Conservation (phyloP, 2,797 vertebrate species). For the Antrozous pallidus region DNA sequence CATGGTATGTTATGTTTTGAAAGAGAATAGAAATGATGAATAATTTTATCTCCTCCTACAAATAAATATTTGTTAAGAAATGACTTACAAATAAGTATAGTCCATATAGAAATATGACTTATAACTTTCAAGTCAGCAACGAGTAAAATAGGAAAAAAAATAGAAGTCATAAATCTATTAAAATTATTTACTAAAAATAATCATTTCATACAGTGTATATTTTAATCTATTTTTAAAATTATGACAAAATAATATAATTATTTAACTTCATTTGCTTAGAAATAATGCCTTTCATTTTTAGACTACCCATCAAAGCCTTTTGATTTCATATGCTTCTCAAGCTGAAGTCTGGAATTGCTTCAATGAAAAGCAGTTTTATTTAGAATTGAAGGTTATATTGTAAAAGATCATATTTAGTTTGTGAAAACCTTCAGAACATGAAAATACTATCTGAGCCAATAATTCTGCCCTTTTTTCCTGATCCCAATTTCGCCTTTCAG, state of each 20-base stretch:
- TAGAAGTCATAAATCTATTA: neutral
- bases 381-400: constrained; percentile 53
- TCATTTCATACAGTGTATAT: neutral
- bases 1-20: neutral
- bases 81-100: neutral
- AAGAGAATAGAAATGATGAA: neutral
- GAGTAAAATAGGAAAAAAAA: neutral
- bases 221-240: neutral
- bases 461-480: neutral
- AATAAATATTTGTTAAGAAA: neutral
- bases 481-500: constrained; percentile 57
- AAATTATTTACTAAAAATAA: constrained; percentile 32
- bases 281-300: constrained; percentile 47
- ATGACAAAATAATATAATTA: neutral
- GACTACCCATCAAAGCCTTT: neutral
- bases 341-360: constrained; percentile 10
- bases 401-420: constrained; percentile 48
- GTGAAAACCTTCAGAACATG: constrained; percentile 34
- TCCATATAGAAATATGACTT: neutral
- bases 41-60: neutral
- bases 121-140: neutral
- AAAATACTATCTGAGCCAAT: constrained; percentile 25
- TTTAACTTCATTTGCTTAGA: constrained; percentile 1
- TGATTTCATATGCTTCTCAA: constrained; percentile 55
- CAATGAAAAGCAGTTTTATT: constrained; percentile 48